Percentiles rank a stretch among this genome's conserved stretches.
phyloP scores from a whole-genome alignment of 2,113 vertebrate species.

The Oophaga pumilio region DNA sequence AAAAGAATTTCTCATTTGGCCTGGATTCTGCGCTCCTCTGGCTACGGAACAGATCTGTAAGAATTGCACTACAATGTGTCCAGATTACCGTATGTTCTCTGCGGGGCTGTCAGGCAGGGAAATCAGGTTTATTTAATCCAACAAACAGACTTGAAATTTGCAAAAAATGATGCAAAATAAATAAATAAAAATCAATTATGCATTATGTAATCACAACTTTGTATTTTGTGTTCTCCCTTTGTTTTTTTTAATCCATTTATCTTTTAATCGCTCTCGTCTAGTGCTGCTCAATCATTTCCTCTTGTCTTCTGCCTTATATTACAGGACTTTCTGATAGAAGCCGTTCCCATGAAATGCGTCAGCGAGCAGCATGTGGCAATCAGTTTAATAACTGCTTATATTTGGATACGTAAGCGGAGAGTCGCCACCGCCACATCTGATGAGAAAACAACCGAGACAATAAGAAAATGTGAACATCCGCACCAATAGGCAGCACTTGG shows the following conservation, averaged over 20 bases:
- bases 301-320: not conserved
- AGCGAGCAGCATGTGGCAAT: not conserved
- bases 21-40: not conserved
- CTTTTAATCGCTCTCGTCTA: not conserved
- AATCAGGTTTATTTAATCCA: constrained; percentile 13
- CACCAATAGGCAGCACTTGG: no score
- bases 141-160: not conserved
- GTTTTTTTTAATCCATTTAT: not conserved
- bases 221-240: not conserved
- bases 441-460: not conserved
- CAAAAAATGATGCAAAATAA: not conserved
- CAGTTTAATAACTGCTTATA: not conserved
- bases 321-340: not conserved
- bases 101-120: not conserved
- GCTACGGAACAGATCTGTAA: constrained; percentile 15
- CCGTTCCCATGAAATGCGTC: not conserved
- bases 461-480: no score
- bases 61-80: constrained; percentile 30
- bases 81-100: constrained; percentile 21
- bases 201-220: not conserved
- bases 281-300: not conserved
- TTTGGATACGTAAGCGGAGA: not conserved
- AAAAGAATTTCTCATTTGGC: constrained; percentile 40
- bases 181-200: not conserved
- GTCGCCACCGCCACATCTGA: not conserved